Percentiles rank a stretch among this genome's conserved stretches.
phyloP scores from a whole-genome alignment of 2,797 vertebrate genomes.

The Sebastes kiyomatsui region DNA sequence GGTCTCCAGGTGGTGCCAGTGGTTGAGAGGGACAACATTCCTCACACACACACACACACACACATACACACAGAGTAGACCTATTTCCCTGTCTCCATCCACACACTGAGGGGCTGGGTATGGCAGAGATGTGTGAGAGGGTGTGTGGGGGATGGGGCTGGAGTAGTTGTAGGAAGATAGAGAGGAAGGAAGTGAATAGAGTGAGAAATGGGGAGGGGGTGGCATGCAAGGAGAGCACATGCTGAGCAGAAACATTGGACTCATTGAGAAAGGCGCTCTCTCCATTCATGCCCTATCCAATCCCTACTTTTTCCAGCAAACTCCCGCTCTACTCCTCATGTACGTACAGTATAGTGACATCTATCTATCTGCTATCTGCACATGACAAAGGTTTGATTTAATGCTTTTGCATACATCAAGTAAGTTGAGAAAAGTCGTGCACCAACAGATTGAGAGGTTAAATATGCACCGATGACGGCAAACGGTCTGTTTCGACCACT shows the following conservation, averaged over 20 bases:
- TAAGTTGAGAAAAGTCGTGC: neutral
- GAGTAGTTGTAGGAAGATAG: slow-evolving; percentile 73
- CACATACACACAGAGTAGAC: slow-evolving; percentile 41
- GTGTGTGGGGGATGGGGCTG: slow-evolving; percentile 73
- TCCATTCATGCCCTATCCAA: slow-evolving; percentile 71
- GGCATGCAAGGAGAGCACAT: slow-evolving; percentile 80
- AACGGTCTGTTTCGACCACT: neutral
- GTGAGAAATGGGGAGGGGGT: slow-evolving; percentile 74
- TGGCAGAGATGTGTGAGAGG: slow-evolving; percentile 73
- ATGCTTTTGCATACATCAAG: neutral
- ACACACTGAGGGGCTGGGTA: slow-evolving; percentile 62
- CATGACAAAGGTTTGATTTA: neutral
- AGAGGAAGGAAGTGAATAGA: slow-evolving; percentile 80
- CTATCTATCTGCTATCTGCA: neutral
- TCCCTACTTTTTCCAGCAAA: slow-evolving; percentile 37
- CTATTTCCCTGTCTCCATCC: slow-evolving; percentile 68
- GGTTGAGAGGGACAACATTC: slow-evolving; percentile 58
- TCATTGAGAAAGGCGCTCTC: slow-evolving; percentile 80
- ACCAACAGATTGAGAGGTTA: neutral
- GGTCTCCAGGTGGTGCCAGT: slow-evolving; percentile 75
- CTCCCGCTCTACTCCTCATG: slow-evolving; percentile 40
- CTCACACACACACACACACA: slow-evolving; percentile 18
- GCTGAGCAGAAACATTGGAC: slow-evolving; percentile 83
- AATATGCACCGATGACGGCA: neutral
- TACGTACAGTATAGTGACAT: slow-evolving; percentile 46